Conservation (phyloP, 2,113 vertebrate species). For the Datnioides undecimradiatus region DNA sequence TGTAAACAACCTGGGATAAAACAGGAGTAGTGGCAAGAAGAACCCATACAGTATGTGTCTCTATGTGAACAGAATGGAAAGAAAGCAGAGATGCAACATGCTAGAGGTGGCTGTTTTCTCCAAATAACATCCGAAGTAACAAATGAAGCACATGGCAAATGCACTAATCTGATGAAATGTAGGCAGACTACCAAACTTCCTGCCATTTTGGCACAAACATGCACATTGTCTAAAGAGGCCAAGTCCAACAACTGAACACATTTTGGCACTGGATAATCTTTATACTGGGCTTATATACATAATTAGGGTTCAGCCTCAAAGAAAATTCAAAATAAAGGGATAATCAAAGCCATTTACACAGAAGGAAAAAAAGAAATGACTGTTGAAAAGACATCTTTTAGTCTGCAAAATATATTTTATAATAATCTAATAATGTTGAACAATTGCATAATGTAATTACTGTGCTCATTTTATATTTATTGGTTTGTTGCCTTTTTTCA, state of each 20-base stretch:
- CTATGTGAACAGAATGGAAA: slow-evolving; percentile 61
- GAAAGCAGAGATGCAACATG: slow-evolving; percentile 73
- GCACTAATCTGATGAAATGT: slow-evolving; percentile 58
- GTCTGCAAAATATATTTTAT: slow-evolving; percentile 20
- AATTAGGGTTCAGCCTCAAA: slow-evolving; percentile 65
- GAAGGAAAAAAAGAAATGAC: slow-evolving; percentile 25
- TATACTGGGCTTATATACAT: slow-evolving; percentile 73
- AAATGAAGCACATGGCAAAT: slow-evolving; percentile 55
- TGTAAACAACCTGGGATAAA: slow-evolving; percentile 78
- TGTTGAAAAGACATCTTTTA: slow-evolving; percentile 33
- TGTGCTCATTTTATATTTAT: slow-evolving; percentile 43
- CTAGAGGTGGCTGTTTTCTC: slow-evolving; percentile 57
- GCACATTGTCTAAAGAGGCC: slow-evolving; percentile 75
- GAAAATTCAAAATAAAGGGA: slow-evolving; percentile 31
- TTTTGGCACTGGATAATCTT: slow-evolving; percentile 67
- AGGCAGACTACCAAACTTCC: slow-evolving; percentile 57
- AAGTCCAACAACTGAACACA: slow-evolving; percentile 63
- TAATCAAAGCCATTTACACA: slow-evolving; percentile 40
- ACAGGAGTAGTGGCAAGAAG: slow-evolving; percentile 72
- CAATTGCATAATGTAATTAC: slow-evolving; percentile 67
- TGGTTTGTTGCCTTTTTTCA: slow-evolving; percentile 10
- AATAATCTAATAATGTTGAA: slow-evolving; percentile 44
- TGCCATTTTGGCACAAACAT: slow-evolving; percentile 81
- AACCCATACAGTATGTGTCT: slow-evolving; percentile 70
- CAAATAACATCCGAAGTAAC: slow-evolving; percentile 64